Percentiles rank a stretch among this genome's conserved stretches.
These are phyloP conservation scores for Amblyopsis rosae DNA, from an alignment of 2,113 vertebrate genomes.

Conservation along the genomic window DNA sequence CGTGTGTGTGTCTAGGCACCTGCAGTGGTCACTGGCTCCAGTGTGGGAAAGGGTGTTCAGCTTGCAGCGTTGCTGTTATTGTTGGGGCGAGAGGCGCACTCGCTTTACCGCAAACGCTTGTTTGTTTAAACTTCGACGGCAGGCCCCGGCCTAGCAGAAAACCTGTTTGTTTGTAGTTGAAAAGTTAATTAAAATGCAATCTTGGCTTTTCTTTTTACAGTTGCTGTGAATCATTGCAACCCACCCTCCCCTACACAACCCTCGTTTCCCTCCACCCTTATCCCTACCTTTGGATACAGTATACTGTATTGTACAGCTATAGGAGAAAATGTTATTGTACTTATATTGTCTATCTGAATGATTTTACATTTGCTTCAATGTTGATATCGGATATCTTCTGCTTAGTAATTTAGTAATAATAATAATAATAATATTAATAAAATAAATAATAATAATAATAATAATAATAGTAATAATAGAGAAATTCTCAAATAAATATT, in stretches of 20 bases:
- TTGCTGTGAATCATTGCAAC: slow-evolving; percentile 60
- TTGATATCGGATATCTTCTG: slow-evolving; percentile 37
- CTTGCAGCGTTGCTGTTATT: slow-evolving; percentile 79
- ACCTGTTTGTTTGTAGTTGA: slow-evolving; percentile 79
- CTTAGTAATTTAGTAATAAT: not conserved
- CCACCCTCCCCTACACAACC: not conserved
- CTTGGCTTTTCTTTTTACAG: slow-evolving; percentile 73
- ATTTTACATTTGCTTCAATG: slow-evolving; percentile 64
- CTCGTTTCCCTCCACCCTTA: not conserved
- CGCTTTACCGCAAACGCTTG: slow-evolving; percentile 72
- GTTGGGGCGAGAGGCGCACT: slow-evolving; percentile 76
- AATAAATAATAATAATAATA: not conserved
- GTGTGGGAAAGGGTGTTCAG: slow-evolving; percentile 79
- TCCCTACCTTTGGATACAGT: no score
- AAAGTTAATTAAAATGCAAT: slow-evolving; percentile 79
- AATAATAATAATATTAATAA: not conserved
- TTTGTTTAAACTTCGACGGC: slow-evolving; percentile 81
- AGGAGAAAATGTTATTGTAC: slow-evolving; percentile 63
- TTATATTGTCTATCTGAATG: slow-evolving; percentile 69
- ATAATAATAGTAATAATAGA: not conserved
- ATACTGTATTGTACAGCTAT: slow-evolving; percentile 13
- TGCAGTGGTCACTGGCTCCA: slow-evolving; percentile 61
- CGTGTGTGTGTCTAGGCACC: slow-evolving; percentile 56
- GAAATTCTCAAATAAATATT: not conserved
- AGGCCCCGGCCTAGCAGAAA: slow-evolving; percentile 72